Conservation (phyloP, 2,113 vertebrate genomes). For the Siphamia tubifer region DNA sequence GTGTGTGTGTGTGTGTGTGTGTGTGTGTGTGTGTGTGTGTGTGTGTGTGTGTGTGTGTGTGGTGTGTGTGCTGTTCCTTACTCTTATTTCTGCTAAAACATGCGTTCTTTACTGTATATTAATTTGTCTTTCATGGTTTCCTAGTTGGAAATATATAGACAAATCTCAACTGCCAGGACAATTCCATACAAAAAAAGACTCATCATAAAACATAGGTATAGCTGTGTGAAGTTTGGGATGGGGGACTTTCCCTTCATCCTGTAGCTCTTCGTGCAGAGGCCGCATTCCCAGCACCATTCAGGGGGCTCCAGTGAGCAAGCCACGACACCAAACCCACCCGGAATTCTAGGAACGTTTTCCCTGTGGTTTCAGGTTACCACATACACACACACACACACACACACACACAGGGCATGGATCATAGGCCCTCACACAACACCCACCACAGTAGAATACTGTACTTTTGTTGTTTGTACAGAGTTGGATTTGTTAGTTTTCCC, state of each 20-base stretch:
- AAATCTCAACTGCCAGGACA: no score
- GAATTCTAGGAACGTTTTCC: conserved; percentile 79
- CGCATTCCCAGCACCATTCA: conserved; percentile 67
- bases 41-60: no score
- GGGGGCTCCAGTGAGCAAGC: conserved; percentile 66
- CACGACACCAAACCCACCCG: conserved; percentile 74
- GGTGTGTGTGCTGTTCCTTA: no score
- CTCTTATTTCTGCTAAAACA: no score
- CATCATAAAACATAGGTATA: no score
- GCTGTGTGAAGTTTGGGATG: conserved; percentile 14
- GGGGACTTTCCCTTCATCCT: conserved; percentile 52
- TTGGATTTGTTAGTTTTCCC: conserved; percentile 60
- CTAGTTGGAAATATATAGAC: no score
- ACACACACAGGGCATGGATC: conserved; percentile 53
- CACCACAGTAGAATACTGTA: conserved; percentile 70
- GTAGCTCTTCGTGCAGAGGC: conserved; percentile 48
- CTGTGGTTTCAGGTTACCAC: conserved; percentile 75
- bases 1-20: no score
- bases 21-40: no score
- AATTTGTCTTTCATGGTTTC: no score
- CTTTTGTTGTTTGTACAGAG: conserved; percentile 70
- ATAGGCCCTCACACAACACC: conserved; percentile 48
- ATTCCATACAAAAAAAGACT: no score
- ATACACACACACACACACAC: no score
- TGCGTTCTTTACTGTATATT: no score